Base-by-base conservation (phyloP, 1,140 invertebrate species). In the Ylistrum balloti region DNA sequence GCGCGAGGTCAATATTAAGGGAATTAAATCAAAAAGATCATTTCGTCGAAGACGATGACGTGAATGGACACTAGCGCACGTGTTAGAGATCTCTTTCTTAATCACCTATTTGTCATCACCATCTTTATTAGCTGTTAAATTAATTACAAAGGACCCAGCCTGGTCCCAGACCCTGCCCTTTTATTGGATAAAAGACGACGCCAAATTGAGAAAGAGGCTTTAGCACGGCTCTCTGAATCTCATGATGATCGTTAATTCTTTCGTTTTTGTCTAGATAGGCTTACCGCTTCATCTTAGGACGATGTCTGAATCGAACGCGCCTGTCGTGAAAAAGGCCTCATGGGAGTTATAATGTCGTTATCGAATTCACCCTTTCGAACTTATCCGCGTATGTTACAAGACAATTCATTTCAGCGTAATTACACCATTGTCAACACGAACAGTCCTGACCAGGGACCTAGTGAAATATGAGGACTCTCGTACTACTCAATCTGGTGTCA, bases 1-100 rank as follows among this genome's bases (percentile, higher is more conserved):
- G 56, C n/a, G n/a, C 17, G 22, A 28, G 56, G 56, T 74, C 56
- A 74, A 74, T 74, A 74, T 74, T 74, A 74, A 74, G 22, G 56
- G 56, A 74, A 74, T 74, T 74, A 74, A 74, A 74, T 74, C 56
- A 74, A 74, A 74, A 74, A 74, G 56, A 74, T 74, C 56, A 74
- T 74, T 74, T 74, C 22, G 56, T 17, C 56, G 56, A 0, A 5
- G 22, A n/a, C 56, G 56, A 74, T 74, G 56, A 74, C 56, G 56
- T 74, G 56, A 74, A 74, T 74, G 56, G 56, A 74, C 56, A 74
- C 56, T 74, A 74, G 20, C 56, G 56, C 56, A 74, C 56, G 56
- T 74, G 56, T 28, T 74, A n/a, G 56, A n/a, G n/a, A 74, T 74
- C 9, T 74, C 56, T n/a, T n/a, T n/a, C 56, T 74, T 74, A 74